Conservation (phyloP, 2,888 invertebrate species). For the Heliconius erato region DNA sequence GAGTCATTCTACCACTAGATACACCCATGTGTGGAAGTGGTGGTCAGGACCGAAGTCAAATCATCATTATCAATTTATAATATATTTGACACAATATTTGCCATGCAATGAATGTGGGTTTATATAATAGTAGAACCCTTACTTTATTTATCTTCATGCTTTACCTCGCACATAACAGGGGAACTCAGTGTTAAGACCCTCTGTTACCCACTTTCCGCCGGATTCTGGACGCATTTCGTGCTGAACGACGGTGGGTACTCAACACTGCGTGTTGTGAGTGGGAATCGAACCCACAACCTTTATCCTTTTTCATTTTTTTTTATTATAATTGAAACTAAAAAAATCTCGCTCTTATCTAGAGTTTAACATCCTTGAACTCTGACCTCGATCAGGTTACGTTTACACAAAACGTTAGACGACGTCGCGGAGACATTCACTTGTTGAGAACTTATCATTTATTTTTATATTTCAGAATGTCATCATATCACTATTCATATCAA, state of each 20-base stretch:
- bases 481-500: no score
- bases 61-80: no score
- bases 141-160: no score
- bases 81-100: no score
- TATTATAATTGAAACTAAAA: background rate
- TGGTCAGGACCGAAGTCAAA: no score
- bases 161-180: background rate
- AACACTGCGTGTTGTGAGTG: background rate
- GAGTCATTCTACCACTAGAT: no score
- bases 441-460: no score
- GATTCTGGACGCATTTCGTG: background rate
- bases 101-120: no score
- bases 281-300: background rate
- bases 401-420: background rate
- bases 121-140: no score
- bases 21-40: no score
- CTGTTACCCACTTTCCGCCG: background rate
- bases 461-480: background rate
- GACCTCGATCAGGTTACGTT: background rate
- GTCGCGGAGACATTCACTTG: background rate
- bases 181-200: background rate
- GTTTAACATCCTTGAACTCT: background rate
- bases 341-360: background rate
- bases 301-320: background rate
- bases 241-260: background rate